phyloP scores from a whole-genome alignment of 2,797 vertebrate species.

The Stomatorhinus walkeri region DNA sequence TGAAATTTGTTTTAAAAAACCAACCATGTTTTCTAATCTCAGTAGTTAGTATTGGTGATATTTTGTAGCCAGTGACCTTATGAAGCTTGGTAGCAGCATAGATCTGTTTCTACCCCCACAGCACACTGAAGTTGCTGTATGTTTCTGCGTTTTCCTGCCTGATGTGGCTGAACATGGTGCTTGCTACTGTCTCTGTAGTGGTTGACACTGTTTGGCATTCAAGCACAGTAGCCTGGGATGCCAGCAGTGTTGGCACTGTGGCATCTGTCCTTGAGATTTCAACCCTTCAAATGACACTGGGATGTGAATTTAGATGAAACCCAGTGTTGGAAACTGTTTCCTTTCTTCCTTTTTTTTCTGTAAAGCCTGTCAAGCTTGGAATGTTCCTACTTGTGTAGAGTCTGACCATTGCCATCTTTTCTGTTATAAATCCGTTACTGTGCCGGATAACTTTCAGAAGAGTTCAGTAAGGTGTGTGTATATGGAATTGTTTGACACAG shows the following conservation, averaged over 20 bases:
- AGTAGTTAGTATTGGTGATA: background rate
- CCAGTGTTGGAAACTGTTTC: background rate
- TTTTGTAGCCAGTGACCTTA: background rate
- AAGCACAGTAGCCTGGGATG: background rate
- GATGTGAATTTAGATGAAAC: background rate
- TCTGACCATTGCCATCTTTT: background rate
- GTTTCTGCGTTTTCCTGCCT: background rate
- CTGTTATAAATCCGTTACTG: background rate
- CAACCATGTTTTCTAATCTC: background rate
- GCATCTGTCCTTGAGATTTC: constrained; percentile 20
- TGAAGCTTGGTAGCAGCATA: background rate
- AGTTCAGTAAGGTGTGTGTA: background rate
- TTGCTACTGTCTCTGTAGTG: background rate
- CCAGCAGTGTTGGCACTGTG: background rate
- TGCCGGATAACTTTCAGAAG: background rate
- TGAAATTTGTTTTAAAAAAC: background rate
- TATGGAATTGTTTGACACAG: background rate
- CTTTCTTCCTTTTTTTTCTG: background rate
- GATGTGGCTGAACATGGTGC: background rate
- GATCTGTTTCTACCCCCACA: background rate
- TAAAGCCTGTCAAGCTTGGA: too few species aligned
- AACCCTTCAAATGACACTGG: background rate
- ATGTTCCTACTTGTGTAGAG: background rate
- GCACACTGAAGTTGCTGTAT: background rate
- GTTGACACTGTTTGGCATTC: background rate